phyloP scores from a whole-genome alignment of 2,797 vertebrate species.

The Falco concolor region DNA sequence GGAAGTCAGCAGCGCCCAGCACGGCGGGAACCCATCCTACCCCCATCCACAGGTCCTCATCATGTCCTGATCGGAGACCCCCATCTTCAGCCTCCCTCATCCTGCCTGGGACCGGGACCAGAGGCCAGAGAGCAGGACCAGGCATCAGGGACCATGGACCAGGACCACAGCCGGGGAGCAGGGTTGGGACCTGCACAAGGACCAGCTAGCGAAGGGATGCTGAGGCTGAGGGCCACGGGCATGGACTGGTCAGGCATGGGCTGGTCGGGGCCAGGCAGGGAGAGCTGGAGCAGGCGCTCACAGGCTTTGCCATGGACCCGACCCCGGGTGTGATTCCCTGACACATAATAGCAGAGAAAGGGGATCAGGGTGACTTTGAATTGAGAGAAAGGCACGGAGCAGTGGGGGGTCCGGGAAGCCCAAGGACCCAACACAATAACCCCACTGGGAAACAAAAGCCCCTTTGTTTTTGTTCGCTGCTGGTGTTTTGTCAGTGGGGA shows the following conservation, averaged over 20 bases:
- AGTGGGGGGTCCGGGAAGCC: background rate
- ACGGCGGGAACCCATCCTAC: background rate
- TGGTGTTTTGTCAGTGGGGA: background rate
- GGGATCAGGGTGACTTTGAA: background rate
- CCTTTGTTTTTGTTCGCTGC: background rate
- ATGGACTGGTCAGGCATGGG: background rate
- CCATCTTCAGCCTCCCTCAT: background rate
- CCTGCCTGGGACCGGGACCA: background rate
- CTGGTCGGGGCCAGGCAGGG: no score
- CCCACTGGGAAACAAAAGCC: background rate
- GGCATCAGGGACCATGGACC: accelerated
- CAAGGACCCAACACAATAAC: background rate
- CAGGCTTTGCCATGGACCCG: background rate
- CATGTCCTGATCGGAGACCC: background rate
- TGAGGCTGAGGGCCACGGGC: background rate
- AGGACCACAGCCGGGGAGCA: background rate
- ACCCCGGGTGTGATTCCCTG: background rate
- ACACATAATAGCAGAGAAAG: background rate
- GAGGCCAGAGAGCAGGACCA: background rate
- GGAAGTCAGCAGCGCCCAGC: constrained; percentile 23
- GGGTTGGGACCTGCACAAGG: background rate
- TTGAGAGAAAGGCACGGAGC: background rate
- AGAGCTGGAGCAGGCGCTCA: accelerated
- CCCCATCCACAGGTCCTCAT: background rate
- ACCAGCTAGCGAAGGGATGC: background rate